These are phyloP conservation scores for Tachyglossus aculeatus DNA, from an alignment of 2,797 vertebrate species.

Conservation along the genomic window DNA sequence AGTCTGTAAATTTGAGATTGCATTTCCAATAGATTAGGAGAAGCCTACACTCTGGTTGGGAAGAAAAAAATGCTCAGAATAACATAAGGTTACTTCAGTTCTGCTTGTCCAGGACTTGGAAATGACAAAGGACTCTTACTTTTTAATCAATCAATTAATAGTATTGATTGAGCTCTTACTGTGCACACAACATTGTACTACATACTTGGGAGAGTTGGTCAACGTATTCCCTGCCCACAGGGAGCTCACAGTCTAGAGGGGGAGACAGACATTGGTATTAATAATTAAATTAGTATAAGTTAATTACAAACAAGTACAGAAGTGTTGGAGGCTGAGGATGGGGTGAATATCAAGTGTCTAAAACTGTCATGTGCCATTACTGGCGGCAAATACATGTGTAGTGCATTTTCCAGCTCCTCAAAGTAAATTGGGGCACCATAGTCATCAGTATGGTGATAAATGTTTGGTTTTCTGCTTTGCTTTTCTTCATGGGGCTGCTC, in stretches of 20 bases:
- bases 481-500: conserved; percentile 4
- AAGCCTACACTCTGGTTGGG: conserved; percentile 21
- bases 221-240: too few species aligned
- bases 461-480: conserved; percentile 38
- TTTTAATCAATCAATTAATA: too few species aligned
- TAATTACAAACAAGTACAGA: too few species aligned
- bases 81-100: conserved; percentile 45
- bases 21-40: conserved; percentile 46
- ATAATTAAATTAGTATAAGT: too few species aligned
- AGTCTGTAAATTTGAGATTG: conserved; percentile 40
- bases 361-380: conserved; percentile 44
- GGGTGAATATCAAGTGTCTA: too few species aligned
- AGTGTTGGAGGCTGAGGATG: too few species aligned
- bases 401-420: conserved; percentile 13
- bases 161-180: too few species aligned
- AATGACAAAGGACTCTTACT: conserved; percentile 22
- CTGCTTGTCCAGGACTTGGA: conserved; percentile 41
- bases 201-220: too few species aligned
- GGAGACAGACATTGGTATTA: too few species aligned
- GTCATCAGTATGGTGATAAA: neutral
- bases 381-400: conserved; percentile 7
- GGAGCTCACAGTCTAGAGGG: too few species aligned
- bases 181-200: too few species aligned
- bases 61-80: conserved; percentile 42
- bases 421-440: neutral